Evolutionary conservation across 2,797 vertebrate genomes (phyloP), one percentile per base, ranked within the genome.

Genomic region (Arctocebus calabarensis): DNA sequence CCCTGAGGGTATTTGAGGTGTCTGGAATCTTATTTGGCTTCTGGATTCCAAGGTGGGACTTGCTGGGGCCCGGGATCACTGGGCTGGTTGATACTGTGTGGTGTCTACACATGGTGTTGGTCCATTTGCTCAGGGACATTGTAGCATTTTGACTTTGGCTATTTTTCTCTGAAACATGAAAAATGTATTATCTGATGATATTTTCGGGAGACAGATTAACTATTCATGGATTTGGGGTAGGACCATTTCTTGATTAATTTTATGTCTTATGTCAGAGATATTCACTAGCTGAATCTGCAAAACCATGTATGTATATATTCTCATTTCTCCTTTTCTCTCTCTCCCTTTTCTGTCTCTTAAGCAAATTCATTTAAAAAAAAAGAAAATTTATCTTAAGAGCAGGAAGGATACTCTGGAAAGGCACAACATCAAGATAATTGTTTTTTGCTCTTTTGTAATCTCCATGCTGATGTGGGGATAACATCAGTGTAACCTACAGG

Each of bases 121-220:
- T 81, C 43, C 13, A 3, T 82, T 74, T 66, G 11, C 29, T 75
- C 52, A 57, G 20, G 27, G 37, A 11, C 5, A 13, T 52, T 0
- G 12, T 57, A 66, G 27, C 40, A 22, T 94, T 90, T 34, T 81
- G n/a, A 84, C 59, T 48, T n/a, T 92, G 71, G 37, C 40, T 29
- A 45, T 83, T 19, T 87, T 48, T 90, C 57, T 96, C 52, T 95
- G 68, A 93, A 83, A 88, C 43, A 45, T 95, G 20, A 43, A 92
- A 74, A 32, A 62, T 37, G 2, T 55, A 25, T 73, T 84, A 71
- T 40, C 27, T 77, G 55, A 55, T 73, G 32, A 52, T 81, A 11
- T 70, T 75, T 92, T 85, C 52, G 88, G 88, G 94, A 83, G 62
- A 25, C 70, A 64, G 91, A 79, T 83, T 16, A 68, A 7, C 16